Conservation (phyloP, 2,113 vertebrate species). For the Pterophyllum scalare region DNA sequence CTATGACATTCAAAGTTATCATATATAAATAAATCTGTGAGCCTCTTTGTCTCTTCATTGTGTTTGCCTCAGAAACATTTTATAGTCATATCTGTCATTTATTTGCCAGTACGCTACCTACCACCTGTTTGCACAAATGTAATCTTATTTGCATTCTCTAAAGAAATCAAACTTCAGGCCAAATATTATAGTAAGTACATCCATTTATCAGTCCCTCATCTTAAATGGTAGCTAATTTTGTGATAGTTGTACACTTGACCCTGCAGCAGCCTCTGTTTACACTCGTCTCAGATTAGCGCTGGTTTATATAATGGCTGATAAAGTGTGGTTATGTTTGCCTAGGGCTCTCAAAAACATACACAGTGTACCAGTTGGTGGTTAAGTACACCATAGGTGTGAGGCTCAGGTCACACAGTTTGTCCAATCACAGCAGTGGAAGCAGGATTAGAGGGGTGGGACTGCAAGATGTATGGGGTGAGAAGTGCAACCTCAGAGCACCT, state of each 20-base stretch:
- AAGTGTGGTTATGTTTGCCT: constrained; percentile 53
- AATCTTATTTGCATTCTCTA: constrained; percentile 5
- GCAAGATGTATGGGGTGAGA: constrained; percentile 15
- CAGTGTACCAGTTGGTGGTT: constrained; percentile 21
- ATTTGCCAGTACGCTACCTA: background rate
- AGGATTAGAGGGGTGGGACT: constrained; percentile 9
- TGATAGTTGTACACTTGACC: constrained; percentile 36
- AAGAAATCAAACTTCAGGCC: background rate
- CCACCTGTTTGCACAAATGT: background rate
- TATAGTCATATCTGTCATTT: background rate
- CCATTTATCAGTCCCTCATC: background rate
- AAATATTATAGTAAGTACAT: background rate
- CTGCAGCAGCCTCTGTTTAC: constrained; percentile 60
- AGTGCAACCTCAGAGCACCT: constrained; percentile 35
- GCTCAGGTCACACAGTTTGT: constrained; percentile 57
- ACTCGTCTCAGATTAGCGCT: constrained; percentile 64
- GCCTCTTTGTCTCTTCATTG: background rate
- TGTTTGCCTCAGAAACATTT: background rate
- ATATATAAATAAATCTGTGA: background rate
- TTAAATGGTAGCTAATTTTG: constrained; percentile 37
- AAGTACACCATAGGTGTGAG: constrained; percentile 46
- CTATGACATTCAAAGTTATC: background rate
- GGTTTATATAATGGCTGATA: constrained; percentile 74
- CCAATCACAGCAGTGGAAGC: constrained; percentile 50
- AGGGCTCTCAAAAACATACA: constrained; percentile 26